Evolutionary conservation across 2,888 invertebrate species (phyloP).

Genomic region (Shargacucullia verbasci): DNA sequence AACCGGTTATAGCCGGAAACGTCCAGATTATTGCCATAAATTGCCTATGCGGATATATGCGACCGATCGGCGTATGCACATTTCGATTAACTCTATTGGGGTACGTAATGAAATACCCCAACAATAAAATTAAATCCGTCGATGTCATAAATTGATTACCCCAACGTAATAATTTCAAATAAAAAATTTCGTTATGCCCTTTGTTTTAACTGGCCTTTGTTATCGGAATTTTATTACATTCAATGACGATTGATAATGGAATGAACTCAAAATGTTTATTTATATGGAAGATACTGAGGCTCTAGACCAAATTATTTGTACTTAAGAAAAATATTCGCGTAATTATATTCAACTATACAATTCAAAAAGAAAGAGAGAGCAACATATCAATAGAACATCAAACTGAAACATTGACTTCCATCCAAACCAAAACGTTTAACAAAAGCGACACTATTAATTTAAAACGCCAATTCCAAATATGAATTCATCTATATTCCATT

Average conservation of each 20-base stretch:
- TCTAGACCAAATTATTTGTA: too few species aligned
- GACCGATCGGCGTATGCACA: conserved; percentile 66
- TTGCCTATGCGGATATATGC: conserved; percentile 65
- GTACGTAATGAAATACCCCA: conserved; percentile 71
- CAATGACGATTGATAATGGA: conserved; percentile 10
- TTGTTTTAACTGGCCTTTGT: conserved; percentile 31
- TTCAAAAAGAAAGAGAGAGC: too few species aligned
- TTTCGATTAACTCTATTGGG: conserved; percentile 75
- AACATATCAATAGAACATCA: too few species aligned
- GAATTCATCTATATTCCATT: conserved; percentile 1
- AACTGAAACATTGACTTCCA: too few species aligned
- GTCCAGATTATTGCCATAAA: conserved; percentile 84
- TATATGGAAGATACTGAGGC: too few species aligned
- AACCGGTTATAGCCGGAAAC: conserved; percentile 73
- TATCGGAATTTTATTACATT: conserved; percentile 29
- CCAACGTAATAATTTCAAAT: conserved; percentile 60
- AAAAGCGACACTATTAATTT: too few species aligned
- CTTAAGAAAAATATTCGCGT: too few species aligned
- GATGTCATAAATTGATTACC: conserved; percentile 62
- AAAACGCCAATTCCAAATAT: not conserved
- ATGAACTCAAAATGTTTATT: not conserved
- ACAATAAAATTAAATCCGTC: conserved; percentile 71
- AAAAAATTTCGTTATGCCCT: conserved; percentile 43
- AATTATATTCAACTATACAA: too few species aligned
- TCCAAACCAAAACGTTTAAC: too few species aligned